phyloP scores from a whole-genome alignment of 2,113 vertebrate species.

The Dendrocopos noguchii region DNA sequence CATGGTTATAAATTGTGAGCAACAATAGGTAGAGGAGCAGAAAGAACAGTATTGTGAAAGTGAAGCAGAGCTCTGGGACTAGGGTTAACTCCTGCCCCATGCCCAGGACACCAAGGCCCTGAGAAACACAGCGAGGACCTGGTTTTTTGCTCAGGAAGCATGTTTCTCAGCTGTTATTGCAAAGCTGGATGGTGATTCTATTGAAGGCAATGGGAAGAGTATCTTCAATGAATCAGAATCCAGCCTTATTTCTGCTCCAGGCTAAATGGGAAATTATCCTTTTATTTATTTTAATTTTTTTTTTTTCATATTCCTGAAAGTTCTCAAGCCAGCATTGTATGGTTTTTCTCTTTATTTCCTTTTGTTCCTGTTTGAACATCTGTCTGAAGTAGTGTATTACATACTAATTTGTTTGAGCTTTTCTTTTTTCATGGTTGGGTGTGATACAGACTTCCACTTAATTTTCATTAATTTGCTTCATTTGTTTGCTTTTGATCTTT shows the following conservation, averaged over 20 bases:
- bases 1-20: neutral
- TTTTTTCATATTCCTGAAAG: conserved; percentile 18
- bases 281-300: neutral
- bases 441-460: conserved; percentile 13
- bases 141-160: neutral
- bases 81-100: neutral
- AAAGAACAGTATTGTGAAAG: neutral
- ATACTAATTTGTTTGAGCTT: neutral
- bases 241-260: conserved; percentile 14
- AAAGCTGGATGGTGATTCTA: neutral
- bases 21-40: neutral
- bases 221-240: conserved; percentile 46
- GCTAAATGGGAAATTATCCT: conserved; percentile 62
- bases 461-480: conserved; percentile 21
- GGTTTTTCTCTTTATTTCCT: conserved; percentile 61
- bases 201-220: neutral
- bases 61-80: neutral
- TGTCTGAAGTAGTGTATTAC: conserved; percentile 54
- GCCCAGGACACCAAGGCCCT: neutral
- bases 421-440: neutral
- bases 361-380: conserved; percentile 59
- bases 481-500: conserved; percentile 43
- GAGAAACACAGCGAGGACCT: neutral
- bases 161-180: conserved; percentile 35
- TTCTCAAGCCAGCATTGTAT: conserved; percentile 48